Evolutionary conservation across 2,797 vertebrate species (phyloP), one percentile per base, ranked within the genome.

Genomic region (Pteropus rufus): DNA sequence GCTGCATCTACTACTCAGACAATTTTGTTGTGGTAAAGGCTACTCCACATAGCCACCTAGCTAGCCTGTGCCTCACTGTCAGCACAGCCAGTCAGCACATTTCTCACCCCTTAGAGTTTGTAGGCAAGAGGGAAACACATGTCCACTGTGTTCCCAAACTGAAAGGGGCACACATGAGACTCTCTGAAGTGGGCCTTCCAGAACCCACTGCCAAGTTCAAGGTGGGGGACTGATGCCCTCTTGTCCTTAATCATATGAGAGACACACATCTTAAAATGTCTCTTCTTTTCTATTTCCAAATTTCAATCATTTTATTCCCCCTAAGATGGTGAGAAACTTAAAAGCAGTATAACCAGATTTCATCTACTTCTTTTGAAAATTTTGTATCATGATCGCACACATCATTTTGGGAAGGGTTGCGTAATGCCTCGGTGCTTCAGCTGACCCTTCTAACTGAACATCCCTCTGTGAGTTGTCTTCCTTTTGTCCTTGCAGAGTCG

Each of bases 251-350:
- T 85, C 46, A 77, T 8, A 19, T 8, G 3, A n/a, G 39, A 69
- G 3, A n/a, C 44, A 60, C 14, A 23, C 1, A 26, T 69, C 79
- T 73, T 18, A 84, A 60, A 70, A 85, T 8, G 31, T 26, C n/a
- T 54, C 41, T 60, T 85, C 26, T 95, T 85, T 88, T 65, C 56
- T 94, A 46, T n/a, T 84, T 92, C 34, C 60, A 81, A 49, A 39
- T 34, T 64, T 24, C 31, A 39, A 14, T 36, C 24, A 29, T 58
- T 86, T 52, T 49, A 23, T 54, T 70, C 31, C 36, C 39, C 83
- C 56, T 70, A 69, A 70, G 52, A 67, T 5, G 14, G 6, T 76
- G 34, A 77, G 29, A 77, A 9, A 11, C 24, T 79, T 90, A 85
- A 94, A 75, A 88, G 36, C 46, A 21, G 1, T 44, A 5, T 60